Evolutionary conservation across 2,888 invertebrate genomes (phyloP).

Genomic region (Oegoconia quadripuncta): DNA sequence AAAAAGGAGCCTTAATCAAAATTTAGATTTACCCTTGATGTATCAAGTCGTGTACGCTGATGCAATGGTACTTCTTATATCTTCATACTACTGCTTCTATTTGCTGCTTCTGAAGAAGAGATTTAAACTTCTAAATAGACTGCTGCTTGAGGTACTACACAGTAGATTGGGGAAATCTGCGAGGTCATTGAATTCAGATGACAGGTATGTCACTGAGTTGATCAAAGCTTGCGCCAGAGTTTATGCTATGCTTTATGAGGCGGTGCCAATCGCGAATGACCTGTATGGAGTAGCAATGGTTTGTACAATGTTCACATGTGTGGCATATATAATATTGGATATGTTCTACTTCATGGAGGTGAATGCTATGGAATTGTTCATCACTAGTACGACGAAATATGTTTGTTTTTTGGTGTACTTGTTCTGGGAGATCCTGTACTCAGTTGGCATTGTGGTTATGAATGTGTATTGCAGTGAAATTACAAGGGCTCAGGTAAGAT

Average conservation of each 20-base stretch:
- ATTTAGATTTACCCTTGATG: no score
- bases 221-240: background rate
- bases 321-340: background rate
- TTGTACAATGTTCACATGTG: background rate
- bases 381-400: background rate
- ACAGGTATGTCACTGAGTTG: background rate
- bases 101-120: background rate
- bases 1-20: no score
- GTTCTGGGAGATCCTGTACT: slow-evolving; percentile 2
- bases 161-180: background rate
- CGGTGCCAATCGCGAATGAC: background rate
- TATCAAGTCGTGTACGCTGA: background rate
- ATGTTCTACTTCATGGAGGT: slow-evolving; percentile 1
- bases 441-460: background rate
- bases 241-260: background rate
- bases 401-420: background rate
- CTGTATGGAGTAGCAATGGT: background rate
- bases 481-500: background rate
- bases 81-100: background rate
- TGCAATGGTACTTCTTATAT: background rate
- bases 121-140: background rate
- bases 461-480: slow-evolving; percentile 1
- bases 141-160: background rate
- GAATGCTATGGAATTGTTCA: background rate
- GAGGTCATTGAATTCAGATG: background rate